Evolutionary conservation across 1,140 invertebrate genomes (phyloP).

Genomic region (Nasonia vitripennis): DNA sequence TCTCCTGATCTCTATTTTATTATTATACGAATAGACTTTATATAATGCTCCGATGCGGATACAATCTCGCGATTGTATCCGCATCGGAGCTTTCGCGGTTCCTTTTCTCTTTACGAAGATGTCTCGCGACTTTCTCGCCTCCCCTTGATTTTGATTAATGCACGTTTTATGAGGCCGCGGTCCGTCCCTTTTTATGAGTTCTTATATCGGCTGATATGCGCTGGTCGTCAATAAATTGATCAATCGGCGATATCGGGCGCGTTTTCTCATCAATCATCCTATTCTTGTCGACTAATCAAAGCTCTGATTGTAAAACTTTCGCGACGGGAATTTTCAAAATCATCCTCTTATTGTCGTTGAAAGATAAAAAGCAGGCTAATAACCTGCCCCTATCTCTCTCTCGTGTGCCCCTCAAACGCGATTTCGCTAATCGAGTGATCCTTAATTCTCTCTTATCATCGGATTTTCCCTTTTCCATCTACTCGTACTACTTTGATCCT

Average conservation of each 20-base stretch:
- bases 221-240: not conserved
- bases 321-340: too few relatives aligned
- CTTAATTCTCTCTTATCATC: constrained; percentile 31
- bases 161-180: not conserved
- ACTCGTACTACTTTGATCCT: not conserved
- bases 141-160: not conserved
- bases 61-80: not conserved
- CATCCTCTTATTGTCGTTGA: not conserved
- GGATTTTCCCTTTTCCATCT: constrained; percentile 10
- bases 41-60: too few relatives aligned
- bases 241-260: too few relatives aligned
- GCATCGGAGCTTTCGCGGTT: not conserved
- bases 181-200: not conserved
- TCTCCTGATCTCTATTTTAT: not conserved
- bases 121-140: not conserved
- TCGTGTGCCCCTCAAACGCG: not conserved
- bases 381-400: not conserved
- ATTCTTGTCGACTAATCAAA: too few relatives aligned
- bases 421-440: constrained; percentile 16
- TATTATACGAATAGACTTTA: not conserved
- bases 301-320: too few relatives aligned
- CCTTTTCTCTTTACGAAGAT: not conserved
- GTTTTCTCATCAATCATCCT: not conserved
- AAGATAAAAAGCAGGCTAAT: not conserved
- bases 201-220: not conserved